Evolutionary conservation across 2,797 vertebrate species (phyloP).

Genomic region (Lacerta bilineata): DNA sequence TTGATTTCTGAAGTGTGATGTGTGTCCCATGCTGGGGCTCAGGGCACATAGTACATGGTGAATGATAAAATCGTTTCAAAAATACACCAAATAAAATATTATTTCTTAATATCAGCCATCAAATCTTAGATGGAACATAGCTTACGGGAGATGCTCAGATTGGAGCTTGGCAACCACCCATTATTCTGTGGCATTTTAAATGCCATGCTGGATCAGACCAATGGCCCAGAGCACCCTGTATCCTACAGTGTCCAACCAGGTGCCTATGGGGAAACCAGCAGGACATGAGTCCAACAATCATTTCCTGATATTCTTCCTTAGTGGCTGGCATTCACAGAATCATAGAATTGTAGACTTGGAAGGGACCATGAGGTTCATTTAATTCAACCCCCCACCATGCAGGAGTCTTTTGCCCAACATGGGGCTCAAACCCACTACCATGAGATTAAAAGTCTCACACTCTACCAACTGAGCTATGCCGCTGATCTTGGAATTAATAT

Average conservation of each 20-base stretch:
- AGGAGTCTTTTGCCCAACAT: no score
- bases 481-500: neutral
- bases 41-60: neutral
- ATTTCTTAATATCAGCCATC: neutral
- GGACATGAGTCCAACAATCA: neutral
- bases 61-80: neutral
- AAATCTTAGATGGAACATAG: neutral
- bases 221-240: neutral
- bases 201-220: neutral
- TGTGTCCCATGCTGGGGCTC: neutral
- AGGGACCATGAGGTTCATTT: no score
- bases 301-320: neutral
- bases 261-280: neutral
- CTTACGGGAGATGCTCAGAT: neutral
- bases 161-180: neutral
- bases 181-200: no score
- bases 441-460: no score
- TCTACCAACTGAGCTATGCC: neutral
- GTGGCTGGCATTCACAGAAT: neutral
- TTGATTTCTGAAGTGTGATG: neutral
- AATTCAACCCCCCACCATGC: no score
- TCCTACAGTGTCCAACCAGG: neutral
- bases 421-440: no score
- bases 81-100: neutral
- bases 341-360: no score